Evolutionary conservation across 2,113 vertebrate species (phyloP).

Genomic region (Saccopteryx leptura): DNA sequence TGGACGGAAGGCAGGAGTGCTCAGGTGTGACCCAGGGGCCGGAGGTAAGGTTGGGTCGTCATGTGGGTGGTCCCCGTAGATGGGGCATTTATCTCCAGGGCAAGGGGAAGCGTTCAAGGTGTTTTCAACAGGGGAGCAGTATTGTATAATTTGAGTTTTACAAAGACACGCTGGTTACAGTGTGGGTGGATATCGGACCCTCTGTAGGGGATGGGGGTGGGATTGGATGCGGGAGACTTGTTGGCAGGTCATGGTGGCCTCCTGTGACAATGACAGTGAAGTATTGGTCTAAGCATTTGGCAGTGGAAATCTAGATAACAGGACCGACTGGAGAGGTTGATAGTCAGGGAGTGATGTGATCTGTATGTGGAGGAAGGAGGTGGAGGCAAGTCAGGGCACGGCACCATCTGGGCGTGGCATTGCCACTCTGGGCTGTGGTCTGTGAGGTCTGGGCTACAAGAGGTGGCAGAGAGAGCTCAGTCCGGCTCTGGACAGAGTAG

Average conservation of each 20-base stretch:
- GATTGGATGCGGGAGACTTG: neutral
- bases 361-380: accelerated
- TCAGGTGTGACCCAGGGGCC: too few species aligned
- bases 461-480: accelerated
- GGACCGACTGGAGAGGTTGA: neutral
- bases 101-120: neutral
- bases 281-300: neutral
- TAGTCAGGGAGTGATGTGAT: accelerated
- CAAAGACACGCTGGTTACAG: accelerated
- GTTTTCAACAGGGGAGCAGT: too few species aligned
- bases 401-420: accelerated
- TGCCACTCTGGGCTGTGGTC: neutral
- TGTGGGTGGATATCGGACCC: neutral
- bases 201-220: neutral
- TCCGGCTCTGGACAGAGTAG: neutral
- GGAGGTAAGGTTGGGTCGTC: neutral
- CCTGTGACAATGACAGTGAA: neutral
- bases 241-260: neutral
- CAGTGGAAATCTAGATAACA: neutral
- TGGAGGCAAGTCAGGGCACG: accelerated
- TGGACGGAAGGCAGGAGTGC: neutral
- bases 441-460: accelerated
- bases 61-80: accelerated
- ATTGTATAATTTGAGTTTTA: neutral
- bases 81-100: neutral